Conservation (phyloP, 2,888 invertebrate species). For the Blera fallax region DNA sequence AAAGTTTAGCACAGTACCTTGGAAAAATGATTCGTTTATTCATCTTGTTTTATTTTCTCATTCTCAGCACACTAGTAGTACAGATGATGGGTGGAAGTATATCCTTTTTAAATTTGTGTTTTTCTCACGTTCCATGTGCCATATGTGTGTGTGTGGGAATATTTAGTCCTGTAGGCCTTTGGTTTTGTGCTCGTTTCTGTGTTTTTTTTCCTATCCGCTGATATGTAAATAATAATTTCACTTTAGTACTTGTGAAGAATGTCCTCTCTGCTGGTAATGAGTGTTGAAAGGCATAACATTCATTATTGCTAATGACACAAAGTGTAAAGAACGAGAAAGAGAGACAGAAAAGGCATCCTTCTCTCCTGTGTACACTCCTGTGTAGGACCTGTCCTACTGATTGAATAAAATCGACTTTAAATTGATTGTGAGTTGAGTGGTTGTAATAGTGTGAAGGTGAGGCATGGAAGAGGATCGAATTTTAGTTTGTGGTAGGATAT, state of each 20-base stretch:
- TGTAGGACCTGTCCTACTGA: conserved; percentile 24
- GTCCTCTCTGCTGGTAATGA: conserved; percentile 67
- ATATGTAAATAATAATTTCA: conserved; percentile 68
- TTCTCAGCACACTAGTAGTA: background rate
- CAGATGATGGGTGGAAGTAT: conserved; percentile 34
- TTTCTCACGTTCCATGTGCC: conserved; percentile 62
- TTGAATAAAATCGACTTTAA: conserved; percentile 52
- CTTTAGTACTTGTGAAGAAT: conserved; percentile 63
- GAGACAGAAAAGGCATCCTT: background rate
- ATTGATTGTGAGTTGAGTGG: conserved; percentile 23
- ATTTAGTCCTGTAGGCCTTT: conserved; percentile 50
- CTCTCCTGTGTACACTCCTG: background rate
- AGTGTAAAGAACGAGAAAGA: conserved; percentile 29
- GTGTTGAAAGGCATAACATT: conserved; percentile 65
- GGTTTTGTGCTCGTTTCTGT: background rate
- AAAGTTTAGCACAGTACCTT: conserved; percentile 53
- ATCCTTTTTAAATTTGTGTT: conserved; percentile 63
- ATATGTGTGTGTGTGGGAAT: conserved; percentile 53
- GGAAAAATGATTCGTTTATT: conserved; percentile 54
- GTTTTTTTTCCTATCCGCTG: conserved; percentile 26
- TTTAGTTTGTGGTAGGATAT: conserved; percentile 61
- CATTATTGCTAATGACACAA: conserved; percentile 63
- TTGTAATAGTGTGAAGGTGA: background rate
- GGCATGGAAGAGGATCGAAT: conserved; percentile 1
- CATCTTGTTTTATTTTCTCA: background rate